Conservation (phyloP, 1,140 invertebrate genomes). For the Sycobia sp. region DNA sequence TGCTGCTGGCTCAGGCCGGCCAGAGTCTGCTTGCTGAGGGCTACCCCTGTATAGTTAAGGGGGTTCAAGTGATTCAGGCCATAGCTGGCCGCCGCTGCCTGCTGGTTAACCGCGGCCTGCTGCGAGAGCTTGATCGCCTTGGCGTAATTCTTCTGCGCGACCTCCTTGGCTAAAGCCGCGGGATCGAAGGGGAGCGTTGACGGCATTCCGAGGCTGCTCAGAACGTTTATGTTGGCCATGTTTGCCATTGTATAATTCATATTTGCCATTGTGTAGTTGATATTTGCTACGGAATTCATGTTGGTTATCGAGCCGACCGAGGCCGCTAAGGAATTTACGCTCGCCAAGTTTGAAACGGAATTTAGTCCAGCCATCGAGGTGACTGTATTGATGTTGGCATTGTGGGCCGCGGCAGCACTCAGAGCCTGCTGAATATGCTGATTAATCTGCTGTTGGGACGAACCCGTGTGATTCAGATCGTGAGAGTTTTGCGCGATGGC, state of each 20-base stretch:
- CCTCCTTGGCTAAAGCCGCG: conserved; percentile 73
- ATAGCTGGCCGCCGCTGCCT: conserved; percentile 41
- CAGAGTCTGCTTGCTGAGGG: conserved; percentile 70
- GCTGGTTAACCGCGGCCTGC: conserved; percentile 44
- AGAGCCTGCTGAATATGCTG: conserved; percentile 44
- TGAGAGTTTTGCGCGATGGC: conserved; percentile 53
- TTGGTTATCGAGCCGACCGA: conserved; percentile 46
- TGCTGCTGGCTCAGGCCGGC: conserved; percentile 46
- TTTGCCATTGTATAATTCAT: conserved; percentile 51
- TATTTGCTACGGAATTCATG: conserved; percentile 43
- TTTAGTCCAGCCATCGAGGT: conserved; percentile 50
- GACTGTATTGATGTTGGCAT: conserved; percentile 45
- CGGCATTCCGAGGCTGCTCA: conserved; percentile 51
- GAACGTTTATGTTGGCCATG: conserved; percentile 52
- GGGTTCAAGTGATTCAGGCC: conserved; percentile 65
- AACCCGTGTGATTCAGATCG: conserved; percentile 59
- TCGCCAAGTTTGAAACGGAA: conserved; percentile 49
- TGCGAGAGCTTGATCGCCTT: conserved; percentile 70
- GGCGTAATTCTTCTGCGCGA: conserved; percentile 78
- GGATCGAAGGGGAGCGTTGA: conserved; percentile 59
- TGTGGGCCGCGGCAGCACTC: conserved; percentile 38
- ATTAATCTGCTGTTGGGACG: conserved; percentile 40
- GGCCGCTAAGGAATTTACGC: conserved; percentile 47
- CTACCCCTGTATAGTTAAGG: conserved; percentile 78
- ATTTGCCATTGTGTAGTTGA: conserved; percentile 50